Percentiles rank a stretch among this genome's conserved stretches.
Conservation (phyloP, 1,140 invertebrate species). For the Chelonus insularis region DNA sequence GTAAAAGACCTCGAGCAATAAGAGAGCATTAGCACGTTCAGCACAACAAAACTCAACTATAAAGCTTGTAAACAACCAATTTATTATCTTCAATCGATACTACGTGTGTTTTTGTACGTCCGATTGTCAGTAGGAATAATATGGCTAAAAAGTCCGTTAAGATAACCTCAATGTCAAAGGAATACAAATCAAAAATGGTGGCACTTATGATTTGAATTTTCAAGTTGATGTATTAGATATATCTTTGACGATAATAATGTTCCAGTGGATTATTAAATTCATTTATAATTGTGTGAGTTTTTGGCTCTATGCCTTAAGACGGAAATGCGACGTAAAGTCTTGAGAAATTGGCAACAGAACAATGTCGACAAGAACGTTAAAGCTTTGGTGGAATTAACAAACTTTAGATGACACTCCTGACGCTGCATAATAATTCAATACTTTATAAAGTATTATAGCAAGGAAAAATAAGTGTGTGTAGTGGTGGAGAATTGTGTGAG, state of each 20-base stretch:
- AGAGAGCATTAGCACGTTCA: neutral
- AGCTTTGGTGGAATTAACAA: neutral
- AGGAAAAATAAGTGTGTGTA: neutral
- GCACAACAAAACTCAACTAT: neutral
- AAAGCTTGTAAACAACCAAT: neutral
- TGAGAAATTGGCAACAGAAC: conserved; percentile 19
- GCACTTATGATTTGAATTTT: too few species aligned
- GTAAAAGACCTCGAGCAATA: conserved; percentile 2
- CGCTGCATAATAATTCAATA: conserved; percentile 8
- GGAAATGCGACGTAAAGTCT: conserved; percentile 24
- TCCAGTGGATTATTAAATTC: too few species aligned
- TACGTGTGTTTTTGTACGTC: too few species aligned
- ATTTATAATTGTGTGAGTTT: too few species aligned
- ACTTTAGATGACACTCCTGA: conserved; percentile 13
- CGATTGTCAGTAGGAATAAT: too few species aligned
- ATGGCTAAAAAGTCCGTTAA: too few species aligned
- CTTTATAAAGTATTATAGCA: neutral
- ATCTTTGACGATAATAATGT: too few species aligned
- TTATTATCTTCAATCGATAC: too few species aligned
- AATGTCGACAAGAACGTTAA: neutral
- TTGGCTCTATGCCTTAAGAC: conserved; percentile 5
- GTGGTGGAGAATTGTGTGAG: too few species aligned
- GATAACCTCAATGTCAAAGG: too few species aligned
- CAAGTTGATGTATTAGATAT: too few species aligned
- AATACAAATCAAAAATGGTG: too few species aligned